A percentile compares a stretch with the other conserved stretches of the same genome.
phyloP scores from a whole-genome alignment of 2,113 vertebrate genomes.

The rabbit (Oryctolagus cuniculus) region DNA sequence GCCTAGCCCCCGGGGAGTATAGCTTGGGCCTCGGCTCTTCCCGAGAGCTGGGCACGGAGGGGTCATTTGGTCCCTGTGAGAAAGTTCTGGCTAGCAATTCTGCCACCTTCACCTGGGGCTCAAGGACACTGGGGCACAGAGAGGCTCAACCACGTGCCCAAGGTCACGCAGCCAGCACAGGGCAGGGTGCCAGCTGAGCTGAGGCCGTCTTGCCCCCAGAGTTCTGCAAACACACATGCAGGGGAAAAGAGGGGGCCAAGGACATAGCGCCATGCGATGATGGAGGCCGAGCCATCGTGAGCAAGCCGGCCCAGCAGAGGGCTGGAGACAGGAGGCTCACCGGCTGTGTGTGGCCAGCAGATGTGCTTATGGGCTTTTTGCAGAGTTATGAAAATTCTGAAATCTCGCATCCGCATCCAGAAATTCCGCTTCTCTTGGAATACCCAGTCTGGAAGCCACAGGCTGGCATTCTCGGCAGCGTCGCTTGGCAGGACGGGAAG shows the following conservation, averaged over 20 bases:
- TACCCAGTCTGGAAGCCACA: not conserved
- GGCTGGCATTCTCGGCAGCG: not conserved
- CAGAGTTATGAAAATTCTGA: not conserved
- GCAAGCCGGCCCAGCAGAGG: no score
- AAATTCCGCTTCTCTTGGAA: not conserved
- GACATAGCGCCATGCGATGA: no score
- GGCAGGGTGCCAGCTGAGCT: not conserved
- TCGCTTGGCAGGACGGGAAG: not conserved
- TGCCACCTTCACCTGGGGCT: not conserved
- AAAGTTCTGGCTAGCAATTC: not conserved
- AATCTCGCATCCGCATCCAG: not conserved
- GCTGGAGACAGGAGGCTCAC: accelerated
- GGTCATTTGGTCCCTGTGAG: accelerated
- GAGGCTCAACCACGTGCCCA: not conserved
- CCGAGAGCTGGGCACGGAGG: accelerated
- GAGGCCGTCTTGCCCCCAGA: accelerated
- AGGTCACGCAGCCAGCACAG: not conserved
- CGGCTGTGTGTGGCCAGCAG: not conserved
- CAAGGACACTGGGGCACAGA: not conserved
- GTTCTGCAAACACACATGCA: accelerated
- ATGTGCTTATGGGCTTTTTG: not conserved
- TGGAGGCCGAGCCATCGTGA: not conserved
- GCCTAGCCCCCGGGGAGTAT: accelerated
- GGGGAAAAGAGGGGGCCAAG: no score
- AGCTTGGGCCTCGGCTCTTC: not conserved